Evolutionary conservation across 2,113 vertebrate genomes (phyloP).

Genomic region (Cheilinus undulatus): DNA sequence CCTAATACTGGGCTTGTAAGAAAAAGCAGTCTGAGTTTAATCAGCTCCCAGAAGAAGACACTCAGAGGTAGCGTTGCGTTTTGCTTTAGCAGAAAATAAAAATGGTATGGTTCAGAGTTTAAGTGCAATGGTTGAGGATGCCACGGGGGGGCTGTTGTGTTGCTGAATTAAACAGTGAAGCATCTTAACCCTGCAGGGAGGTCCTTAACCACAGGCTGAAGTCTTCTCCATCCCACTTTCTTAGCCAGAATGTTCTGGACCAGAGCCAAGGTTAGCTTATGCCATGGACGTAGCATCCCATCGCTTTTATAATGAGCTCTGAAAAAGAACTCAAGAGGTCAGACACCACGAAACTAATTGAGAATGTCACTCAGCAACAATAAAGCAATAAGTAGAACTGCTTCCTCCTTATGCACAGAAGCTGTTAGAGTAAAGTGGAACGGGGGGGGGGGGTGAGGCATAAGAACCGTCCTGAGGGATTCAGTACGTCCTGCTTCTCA

Average conservation of each 20-base stretch:
- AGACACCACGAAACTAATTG: slow-evolving; percentile 58
- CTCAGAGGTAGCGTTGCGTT: neutral
- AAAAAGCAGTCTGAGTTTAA: slow-evolving; percentile 4
- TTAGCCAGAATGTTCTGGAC: slow-evolving; percentile 47
- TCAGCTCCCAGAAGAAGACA: slow-evolving; percentile 15
- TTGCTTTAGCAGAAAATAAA: slow-evolving; percentile 21
- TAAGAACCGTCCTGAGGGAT: slow-evolving; percentile 23
- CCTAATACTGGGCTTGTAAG: neutral
- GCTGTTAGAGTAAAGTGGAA: slow-evolving; percentile 42
- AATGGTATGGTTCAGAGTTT: slow-evolving; percentile 10
- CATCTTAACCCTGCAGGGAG: slow-evolving; percentile 52
- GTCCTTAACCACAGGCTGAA: slow-evolving; percentile 45
- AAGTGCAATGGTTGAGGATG: slow-evolving; percentile 47
- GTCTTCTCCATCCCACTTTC: slow-evolving; percentile 52
- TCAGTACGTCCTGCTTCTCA: slow-evolving; percentile 28
- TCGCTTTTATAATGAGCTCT: slow-evolving; percentile 50
- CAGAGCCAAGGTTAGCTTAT: slow-evolving; percentile 42
- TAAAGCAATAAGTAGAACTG: slow-evolving; percentile 47
- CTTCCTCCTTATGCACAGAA: slow-evolving; percentile 39
- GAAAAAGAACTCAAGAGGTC: slow-evolving; percentile 47
- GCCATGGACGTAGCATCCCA: slow-evolving; percentile 29
- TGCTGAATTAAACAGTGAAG: slow-evolving; percentile 62
- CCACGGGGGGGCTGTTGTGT: slow-evolving; percentile 42
- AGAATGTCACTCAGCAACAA: slow-evolving; percentile 60
- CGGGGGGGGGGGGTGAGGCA: slow-evolving; percentile 40